These are phyloP conservation scores for Chloroclysta siterata DNA, from an alignment of 2,888 invertebrate species.

Conservation along the genomic window DNA sequence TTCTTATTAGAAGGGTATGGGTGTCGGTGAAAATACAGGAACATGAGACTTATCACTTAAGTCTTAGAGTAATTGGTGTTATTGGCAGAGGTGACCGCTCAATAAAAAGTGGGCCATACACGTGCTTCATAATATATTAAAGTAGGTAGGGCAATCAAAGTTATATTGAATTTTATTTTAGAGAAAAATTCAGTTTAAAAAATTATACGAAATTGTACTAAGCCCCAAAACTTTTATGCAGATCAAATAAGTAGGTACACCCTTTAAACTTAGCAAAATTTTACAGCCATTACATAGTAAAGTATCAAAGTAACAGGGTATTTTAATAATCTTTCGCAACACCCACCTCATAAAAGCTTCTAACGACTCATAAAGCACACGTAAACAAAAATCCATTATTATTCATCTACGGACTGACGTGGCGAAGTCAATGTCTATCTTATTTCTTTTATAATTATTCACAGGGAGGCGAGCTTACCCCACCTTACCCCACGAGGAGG, in stretches of 20 bases:
- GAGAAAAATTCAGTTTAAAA: too few species aligned
- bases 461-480: conserved; percentile 54
- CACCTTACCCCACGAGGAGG: conserved; percentile 52
- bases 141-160: too few species aligned
- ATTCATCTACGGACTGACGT: conserved; percentile 81
- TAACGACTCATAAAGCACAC: conserved; percentile 72
- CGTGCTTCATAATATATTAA: too few species aligned
- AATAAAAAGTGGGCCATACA: too few species aligned
- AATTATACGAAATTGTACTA: too few species aligned
- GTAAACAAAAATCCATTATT: conserved; percentile 82
- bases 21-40: too few species aligned
- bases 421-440: conserved; percentile 83
- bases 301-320: conserved; percentile 7
- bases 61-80: too few species aligned
- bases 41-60: too few species aligned
- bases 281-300: conserved; percentile 16
- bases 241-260: conserved; percentile 14
- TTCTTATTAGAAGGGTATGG: too few species aligned
- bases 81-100: too few species aligned
- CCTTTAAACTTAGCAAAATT: conserved; percentile 6
- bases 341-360: conserved; percentile 60
- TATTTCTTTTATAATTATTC: conserved; percentile 86
- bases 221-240: background rate
- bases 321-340: conserved; percentile 64
- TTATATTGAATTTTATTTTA: too few species aligned